phyloP scores from a whole-genome alignment of 2,797 vertebrate genomes.

The Mallotus villosus region DNA sequence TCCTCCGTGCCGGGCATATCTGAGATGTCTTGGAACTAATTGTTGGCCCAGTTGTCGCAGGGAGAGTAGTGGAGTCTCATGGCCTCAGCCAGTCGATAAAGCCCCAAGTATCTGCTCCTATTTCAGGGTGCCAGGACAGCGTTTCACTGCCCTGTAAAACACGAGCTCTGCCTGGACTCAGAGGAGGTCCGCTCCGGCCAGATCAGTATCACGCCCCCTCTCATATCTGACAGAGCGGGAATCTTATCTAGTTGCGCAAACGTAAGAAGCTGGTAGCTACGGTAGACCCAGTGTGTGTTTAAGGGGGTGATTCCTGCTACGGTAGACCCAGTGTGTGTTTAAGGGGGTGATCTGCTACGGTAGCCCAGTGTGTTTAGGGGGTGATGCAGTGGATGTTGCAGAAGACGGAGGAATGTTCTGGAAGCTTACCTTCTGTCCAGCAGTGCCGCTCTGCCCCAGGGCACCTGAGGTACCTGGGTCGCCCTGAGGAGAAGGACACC shows the following conservation, averaged over 20 bases:
- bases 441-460: constrained; percentile 25
- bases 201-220: no score
- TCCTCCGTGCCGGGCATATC: constrained; percentile 54
- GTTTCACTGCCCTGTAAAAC: constrained; percentile 48
- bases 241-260: no score
- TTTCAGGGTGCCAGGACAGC: constrained; percentile 53
- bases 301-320: neutral
- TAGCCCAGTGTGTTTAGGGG: constrained; percentile 33
- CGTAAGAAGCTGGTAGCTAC: no score
- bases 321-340: no score
- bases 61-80: constrained; percentile 51
- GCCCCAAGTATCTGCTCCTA: constrained; percentile 48
- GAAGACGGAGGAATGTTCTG: neutral
- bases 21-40: constrained; percentile 46
- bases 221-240: no score
- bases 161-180: no score
- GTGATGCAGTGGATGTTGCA: neutral
- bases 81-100: constrained; percentile 59
- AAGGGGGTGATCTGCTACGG: constrained; percentile 23
- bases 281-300: constrained; percentile 24
- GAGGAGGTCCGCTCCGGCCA: no score
- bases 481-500: constrained; percentile 29
- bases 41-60: constrained; percentile 46
- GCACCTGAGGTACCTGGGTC: constrained; percentile 24
- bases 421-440: constrained; percentile 36